Evolutionary conservation across 2,888 invertebrate genomes (phyloP), one percentile per base, ranked within the genome.

Genomic region (Aphodius granarius): DNA sequence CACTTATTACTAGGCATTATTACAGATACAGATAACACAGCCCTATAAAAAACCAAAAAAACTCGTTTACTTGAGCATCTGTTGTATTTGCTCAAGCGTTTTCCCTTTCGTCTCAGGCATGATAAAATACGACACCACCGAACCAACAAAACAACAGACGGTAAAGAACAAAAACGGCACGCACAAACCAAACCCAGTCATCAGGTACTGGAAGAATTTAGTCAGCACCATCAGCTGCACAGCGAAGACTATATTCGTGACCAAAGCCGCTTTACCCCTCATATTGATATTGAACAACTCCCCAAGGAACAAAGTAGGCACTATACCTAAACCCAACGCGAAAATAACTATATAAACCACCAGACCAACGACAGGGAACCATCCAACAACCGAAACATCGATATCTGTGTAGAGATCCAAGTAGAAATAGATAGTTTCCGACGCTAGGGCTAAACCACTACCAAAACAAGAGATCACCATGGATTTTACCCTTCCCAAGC

Each of bases 61-160:
- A 43, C 5, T 21, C 6, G 21, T 68, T 20, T 68, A 68, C 68
- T 83, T 85, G 20, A 86, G 79, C 15, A 79, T 77, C 77, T 85
- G 84, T 76, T 86, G 86, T 71, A 86, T 86, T 80, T 86, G 84
- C 75, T 86, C 85, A 22, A 86, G 79, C 9, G 85, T 85, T 76
- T 84, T 86, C 2, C 85, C 86, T 78, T 83, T 84, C 0, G 86
- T 86, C 77, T 87, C 85, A 0, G 86, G 86, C 43, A 87, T 79
- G 75, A 82, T 80, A 78, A 78, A 84, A 75, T 83, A 81, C 3
- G 83, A 80, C 72, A 83, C 78, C 20, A 84, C 73, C 6, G 82
- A 78, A 18, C 81, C 80, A 5, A 82, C 4, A 65, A 84, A 81
- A 23, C 81, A 82, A 63, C 80, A 79, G 4, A 78, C 20, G 0